Conservation (phyloP, 2,113 vertebrate genomes). For the Hiodon tergisus region DNA sequence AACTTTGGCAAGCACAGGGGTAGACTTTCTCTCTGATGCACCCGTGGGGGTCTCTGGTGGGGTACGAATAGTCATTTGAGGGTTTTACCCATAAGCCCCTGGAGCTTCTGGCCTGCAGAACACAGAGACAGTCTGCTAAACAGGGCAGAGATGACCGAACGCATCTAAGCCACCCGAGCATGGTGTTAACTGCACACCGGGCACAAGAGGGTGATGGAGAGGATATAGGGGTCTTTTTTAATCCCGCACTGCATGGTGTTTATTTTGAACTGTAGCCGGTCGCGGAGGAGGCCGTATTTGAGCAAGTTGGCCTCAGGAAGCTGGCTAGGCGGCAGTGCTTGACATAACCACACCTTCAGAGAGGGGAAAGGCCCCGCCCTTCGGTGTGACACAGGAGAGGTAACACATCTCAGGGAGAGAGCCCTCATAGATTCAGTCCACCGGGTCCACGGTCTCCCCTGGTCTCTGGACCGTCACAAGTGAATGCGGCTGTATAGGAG, state of each 20-base stretch:
- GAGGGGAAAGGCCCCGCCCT: too few relatives aligned
- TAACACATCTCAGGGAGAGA: neutral
- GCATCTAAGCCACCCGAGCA: neutral
- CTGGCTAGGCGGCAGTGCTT: too few relatives aligned
- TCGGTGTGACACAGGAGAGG: too few relatives aligned
- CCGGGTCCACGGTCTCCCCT: neutral
- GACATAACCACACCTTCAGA: too few relatives aligned
- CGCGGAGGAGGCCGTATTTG: conserved; percentile 14
- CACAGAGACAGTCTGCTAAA: conserved; percentile 1
- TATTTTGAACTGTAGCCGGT: conserved; percentile 35
- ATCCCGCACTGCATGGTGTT: conserved; percentile 32
- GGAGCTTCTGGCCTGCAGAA: conserved; percentile 1
- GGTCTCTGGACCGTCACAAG: neutral
- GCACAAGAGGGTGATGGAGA: conserved; percentile 21
- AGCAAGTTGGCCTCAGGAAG: neutral
- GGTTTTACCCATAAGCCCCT: neutral
- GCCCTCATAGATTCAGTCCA: conserved; percentile 7
- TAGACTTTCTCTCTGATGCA: neutral
- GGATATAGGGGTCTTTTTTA: conserved; percentile 14
- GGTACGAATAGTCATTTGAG: neutral
- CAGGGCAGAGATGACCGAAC: neutral
- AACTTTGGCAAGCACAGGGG: conserved; percentile 30
- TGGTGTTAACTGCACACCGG: neutral
- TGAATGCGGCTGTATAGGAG: neutral
- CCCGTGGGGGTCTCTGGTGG: neutral